phyloP scores from a whole-genome alignment of 2,888 invertebrate genomes.

The Dolichomitus sp. region DNA sequence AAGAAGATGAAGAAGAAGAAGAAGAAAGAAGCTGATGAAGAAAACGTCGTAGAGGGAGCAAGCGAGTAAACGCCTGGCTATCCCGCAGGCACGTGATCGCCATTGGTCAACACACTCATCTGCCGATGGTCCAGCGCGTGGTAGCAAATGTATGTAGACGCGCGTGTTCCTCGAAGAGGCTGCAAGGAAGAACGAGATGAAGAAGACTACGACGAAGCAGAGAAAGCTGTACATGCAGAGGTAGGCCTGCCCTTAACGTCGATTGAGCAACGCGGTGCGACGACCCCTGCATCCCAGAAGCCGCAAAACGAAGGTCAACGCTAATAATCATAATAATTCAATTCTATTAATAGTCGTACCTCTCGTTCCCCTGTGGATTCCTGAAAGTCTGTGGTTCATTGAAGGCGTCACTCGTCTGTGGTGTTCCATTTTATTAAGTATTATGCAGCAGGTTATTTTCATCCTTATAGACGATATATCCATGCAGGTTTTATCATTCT shows the following conservation, averaged over 20 bases:
- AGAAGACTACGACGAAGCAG: conserved; percentile 14
- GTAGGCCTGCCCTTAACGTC: conserved; percentile 53
- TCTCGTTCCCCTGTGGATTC: background rate
- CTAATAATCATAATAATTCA: conserved; percentile 43
- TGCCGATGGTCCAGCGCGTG: conserved; percentile 35
- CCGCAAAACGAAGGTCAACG: conserved; percentile 37
- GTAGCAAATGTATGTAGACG: background rate
- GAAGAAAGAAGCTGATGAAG: conserved; percentile 20
- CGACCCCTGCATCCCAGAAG: conserved; percentile 62
- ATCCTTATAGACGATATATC: background rate
- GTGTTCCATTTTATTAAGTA: conserved; percentile 5
- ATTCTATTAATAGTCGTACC: conserved; percentile 49
- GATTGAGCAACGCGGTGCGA: conserved; percentile 62
- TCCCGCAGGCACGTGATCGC: conserved; percentile 41
- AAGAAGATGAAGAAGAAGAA: conserved; percentile 6
- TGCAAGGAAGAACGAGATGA: background rate
- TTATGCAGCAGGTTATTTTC: conserved; percentile 4
- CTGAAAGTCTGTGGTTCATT: conserved; percentile 48
- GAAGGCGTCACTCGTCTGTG: conserved; percentile 1
- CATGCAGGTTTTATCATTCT: background rate
- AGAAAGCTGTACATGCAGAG: conserved; percentile 10
- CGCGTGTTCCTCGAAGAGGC: conserved; percentile 16
- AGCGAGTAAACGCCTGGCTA: conserved; percentile 28
- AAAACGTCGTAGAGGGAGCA: conserved; percentile 17
- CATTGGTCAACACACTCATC: conserved; percentile 62